Evolutionary conservation across 2,797 vertebrate genomes (phyloP).

Genomic region (Eutrigla gurnardus): DNA sequence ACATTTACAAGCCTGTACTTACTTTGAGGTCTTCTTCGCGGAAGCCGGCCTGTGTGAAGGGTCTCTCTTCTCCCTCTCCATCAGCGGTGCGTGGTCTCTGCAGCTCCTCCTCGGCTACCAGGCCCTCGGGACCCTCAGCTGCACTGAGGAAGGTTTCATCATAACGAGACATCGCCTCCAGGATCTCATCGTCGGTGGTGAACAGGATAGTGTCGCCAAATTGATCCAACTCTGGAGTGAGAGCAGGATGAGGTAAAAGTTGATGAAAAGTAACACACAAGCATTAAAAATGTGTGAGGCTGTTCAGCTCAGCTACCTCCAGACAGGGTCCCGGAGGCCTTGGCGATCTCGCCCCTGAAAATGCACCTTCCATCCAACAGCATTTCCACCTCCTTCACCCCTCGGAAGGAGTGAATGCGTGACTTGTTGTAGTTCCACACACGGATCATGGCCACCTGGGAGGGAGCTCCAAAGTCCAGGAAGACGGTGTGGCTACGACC

Average conservation of each 20-base stretch:
- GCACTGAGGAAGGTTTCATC: constrained; percentile 89
- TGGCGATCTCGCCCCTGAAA: constrained; percentile 97
- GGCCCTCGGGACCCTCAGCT: constrained; percentile 68
- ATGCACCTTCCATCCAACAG: constrained; percentile 89
- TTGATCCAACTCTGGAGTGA: constrained; percentile 89
- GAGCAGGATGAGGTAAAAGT: neutral
- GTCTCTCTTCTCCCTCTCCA: constrained; percentile 90
- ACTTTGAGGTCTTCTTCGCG: constrained; percentile 81
- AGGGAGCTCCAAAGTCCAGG: constrained; percentile 87
- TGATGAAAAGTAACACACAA: constrained; percentile 4
- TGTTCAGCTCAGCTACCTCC: constrained; percentile 87
- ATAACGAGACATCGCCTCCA: constrained; percentile 92
- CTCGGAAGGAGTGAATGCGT: constrained; percentile 96
- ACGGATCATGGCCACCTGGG: constrained; percentile 94
- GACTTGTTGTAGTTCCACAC: constrained; percentile 99
- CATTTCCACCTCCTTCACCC: constrained; percentile 92
- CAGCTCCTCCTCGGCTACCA: constrained; percentile 86
- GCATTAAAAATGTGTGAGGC: neutral
- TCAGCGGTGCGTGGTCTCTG: constrained; percentile 93
- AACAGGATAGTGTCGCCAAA: constrained; percentile 98
- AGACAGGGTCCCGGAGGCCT: constrained; percentile 92
- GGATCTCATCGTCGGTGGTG: constrained; percentile 94
- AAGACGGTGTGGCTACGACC: constrained; percentile 88
- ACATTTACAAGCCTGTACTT: constrained; percentile 19
- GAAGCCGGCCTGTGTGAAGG: constrained; percentile 91